phyloP scores from a whole-genome alignment of 2,797 vertebrate species.

The Sorex maritimensis region DNA sequence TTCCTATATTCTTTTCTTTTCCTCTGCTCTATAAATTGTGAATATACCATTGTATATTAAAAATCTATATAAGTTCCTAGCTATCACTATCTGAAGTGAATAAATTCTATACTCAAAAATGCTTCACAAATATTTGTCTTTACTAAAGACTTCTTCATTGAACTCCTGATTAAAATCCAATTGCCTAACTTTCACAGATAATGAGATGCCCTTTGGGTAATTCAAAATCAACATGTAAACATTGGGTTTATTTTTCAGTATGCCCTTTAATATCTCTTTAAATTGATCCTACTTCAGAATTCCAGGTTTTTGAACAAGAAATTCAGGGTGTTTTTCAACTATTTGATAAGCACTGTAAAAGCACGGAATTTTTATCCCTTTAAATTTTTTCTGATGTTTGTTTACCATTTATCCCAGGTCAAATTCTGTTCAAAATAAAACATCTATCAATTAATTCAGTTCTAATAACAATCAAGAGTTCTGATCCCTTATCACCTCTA shows the following conservation, averaged over 20 bases:
- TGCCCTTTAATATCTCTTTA: slow-evolving; percentile 29
- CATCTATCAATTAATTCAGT: neutral
- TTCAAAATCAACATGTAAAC: slow-evolving; percentile 60
- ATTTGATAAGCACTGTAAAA: no score
- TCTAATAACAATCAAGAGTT: neutral
- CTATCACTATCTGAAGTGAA: neutral
- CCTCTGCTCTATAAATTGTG: neutral
- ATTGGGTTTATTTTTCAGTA: slow-evolving; percentile 23
- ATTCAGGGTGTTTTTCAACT: neutral
- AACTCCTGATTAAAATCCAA: slow-evolving; percentile 43
- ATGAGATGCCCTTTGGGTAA: slow-evolving; percentile 35
- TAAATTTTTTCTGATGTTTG: neutral
- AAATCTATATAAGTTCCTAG: neutral
- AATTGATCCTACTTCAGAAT: neutral
- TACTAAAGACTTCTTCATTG: neutral
- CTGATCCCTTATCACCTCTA: neutral
- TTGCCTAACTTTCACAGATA: slow-evolving; percentile 56
- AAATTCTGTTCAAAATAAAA: slow-evolving; percentile 27
- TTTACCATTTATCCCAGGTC: neutral
- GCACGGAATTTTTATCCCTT: no score
- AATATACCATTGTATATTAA: neutral
- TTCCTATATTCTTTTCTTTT: neutral
- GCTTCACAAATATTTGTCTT: slow-evolving; percentile 64
- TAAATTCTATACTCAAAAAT: neutral
- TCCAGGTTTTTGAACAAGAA: slow-evolving; percentile 33